phyloP scores from a whole-genome alignment of 2,888 invertebrate genomes.

The Drosophila subquinaria region DNA sequence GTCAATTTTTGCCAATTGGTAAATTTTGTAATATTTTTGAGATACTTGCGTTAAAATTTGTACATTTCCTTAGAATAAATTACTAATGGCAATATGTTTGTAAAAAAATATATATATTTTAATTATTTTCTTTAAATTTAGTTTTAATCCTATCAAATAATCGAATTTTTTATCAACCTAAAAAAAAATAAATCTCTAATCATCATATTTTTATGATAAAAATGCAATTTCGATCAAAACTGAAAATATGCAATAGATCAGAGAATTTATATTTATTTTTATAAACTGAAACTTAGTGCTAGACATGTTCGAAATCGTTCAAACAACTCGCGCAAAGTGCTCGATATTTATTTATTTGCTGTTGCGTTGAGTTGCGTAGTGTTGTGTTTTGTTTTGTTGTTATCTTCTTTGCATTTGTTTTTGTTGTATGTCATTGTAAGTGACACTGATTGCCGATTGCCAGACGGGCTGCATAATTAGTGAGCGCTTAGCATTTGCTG shows the following conservation, averaged over 20 bases:
- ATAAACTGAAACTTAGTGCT: not conserved
- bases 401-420: constrained; percentile 31
- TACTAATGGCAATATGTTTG: too few relatives aligned
- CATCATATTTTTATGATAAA: too few relatives aligned
- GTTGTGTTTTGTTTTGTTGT: constrained; percentile 12
- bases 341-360: constrained; percentile 47
- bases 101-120: too few relatives aligned
- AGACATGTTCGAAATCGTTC: constrained; percentile 21
- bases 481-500: constrained; percentile 62
- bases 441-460: constrained; percentile 68
- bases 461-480: constrained; percentile 71
- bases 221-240: too few relatives aligned
- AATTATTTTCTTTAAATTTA: too few relatives aligned
- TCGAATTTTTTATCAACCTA: too few relatives aligned
- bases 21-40: not conserved
- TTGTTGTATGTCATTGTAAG: constrained; percentile 61
- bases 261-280: not conserved
- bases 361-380: constrained; percentile 21
- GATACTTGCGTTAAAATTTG: too few relatives aligned
- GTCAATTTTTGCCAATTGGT: not conserved
- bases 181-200: too few relatives aligned
- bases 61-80: too few relatives aligned
- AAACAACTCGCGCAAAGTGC: constrained; percentile 32
- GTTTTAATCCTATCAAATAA: too few relatives aligned
- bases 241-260: not conserved